Conservation (phyloP, 1,140 invertebrate species). For the Drosophila pseudoananassae region DNA sequence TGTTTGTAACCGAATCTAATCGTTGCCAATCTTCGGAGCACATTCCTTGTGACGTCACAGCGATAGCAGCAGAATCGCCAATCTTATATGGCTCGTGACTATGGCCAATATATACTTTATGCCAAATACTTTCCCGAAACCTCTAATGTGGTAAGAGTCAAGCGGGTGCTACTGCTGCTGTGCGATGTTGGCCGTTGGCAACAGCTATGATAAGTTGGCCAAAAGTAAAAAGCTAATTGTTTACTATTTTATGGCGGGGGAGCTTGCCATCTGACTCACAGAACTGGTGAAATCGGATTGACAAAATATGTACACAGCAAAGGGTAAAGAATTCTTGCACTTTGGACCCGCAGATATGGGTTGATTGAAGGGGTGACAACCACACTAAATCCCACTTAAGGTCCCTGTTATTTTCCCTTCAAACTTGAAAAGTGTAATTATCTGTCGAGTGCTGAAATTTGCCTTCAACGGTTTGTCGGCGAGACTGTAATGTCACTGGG, state of each 20-base stretch:
- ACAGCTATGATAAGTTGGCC: slow-evolving; percentile 40
- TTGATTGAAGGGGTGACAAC: slow-evolving; percentile 15
- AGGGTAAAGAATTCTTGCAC: slow-evolving; percentile 14
- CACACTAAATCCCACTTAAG: slow-evolving; percentile 29
- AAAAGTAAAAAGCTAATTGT: slow-evolving; percentile 35
- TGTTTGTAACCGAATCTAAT: slow-evolving; percentile 67
- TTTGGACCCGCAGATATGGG: not conserved
- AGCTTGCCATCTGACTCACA: slow-evolving; percentile 21
- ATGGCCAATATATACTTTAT: slow-evolving; percentile 20
- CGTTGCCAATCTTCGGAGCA: slow-evolving; percentile 39
- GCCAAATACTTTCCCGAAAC: slow-evolving; percentile 10
- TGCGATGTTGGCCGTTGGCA: slow-evolving; percentile 36
- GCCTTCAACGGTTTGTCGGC: not conserved
- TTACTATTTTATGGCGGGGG: slow-evolving; percentile 4
- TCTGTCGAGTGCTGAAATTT: slow-evolving; percentile 19
- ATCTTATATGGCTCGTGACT: slow-evolving; percentile 31
- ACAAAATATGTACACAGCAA: not conserved
- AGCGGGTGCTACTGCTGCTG: not conserved
- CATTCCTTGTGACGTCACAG: slow-evolving; percentile 71
- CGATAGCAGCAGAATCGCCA: slow-evolving; percentile 31
- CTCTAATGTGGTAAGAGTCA: not conserved
- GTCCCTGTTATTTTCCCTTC: slow-evolving; percentile 35
- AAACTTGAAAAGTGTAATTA: slow-evolving; percentile 37
- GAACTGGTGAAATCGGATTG: slow-evolving; percentile 23
- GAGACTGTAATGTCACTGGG: slow-evolving; percentile 14